Base-by-base conservation (phyloP, 2,888 invertebrate species). In the Ectobius pallidus region DNA sequence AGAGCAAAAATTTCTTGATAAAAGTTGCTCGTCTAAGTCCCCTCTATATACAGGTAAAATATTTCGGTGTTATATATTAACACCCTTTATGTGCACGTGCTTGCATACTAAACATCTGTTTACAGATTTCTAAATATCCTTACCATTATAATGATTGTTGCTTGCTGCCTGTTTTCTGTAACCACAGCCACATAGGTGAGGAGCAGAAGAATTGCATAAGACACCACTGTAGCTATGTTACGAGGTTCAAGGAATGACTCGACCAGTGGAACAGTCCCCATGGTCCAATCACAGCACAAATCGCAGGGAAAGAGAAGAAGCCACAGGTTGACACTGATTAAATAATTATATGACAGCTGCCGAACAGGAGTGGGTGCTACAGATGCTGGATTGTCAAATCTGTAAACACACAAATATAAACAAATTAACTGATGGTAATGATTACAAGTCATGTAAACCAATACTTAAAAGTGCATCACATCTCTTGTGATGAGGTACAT, bases 261-360 rank as follows among this genome's bases (percentile, higher is more conserved):
- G 62, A 98, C 86, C 71, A 98, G 84, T 0, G 96, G 94, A 72
- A 98, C 91, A 7, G 96, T 96, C 69, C 95, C 97, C 98, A 98
- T 98, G 61, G 97, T 98, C 97, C 97, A 98, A 85, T 98, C 98
- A 84, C 97, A 97, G 85, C 97, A 97, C 71, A 98, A 87, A 78
- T 93, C 90, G 78, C 92, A 92, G 1, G 98, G 98, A 80, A 94
- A 90, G 70, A 97, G 87, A 77, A 98, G 86, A 77, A 98, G 86
- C 94, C 96, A 96, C 70, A 92, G 87, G 85, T 98, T 98, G 77
- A 97, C 87, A 69, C 95, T 92, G 75, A 96, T 91, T 77, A 98
- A 87, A 85, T 97, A 97, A 82, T 95, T 94, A 85, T 94, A 97
- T 18, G 97, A 96, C 73, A 98, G 85, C 81, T 97, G 97, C 75